These are phyloP conservation scores for Benitochromis conjunctus DNA, from an alignment of 2,113 vertebrate genomes.

Conservation along the genomic window DNA sequence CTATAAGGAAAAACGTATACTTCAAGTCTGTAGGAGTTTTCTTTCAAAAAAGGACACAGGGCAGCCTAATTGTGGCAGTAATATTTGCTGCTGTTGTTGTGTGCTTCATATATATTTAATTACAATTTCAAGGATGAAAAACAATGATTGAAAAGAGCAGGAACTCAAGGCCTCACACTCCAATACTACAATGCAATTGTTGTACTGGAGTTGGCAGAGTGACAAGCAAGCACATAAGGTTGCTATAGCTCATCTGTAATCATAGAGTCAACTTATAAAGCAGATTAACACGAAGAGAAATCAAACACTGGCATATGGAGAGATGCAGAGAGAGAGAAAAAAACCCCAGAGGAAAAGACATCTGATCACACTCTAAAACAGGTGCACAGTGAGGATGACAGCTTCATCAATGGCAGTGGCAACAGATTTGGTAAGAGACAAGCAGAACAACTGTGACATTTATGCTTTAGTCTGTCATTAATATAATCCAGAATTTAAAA, in stretches of 20 bases:
- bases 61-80: neutral
- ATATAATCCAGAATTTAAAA: neutral
- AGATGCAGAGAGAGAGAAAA: conserved; percentile 2
- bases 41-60: neutral
- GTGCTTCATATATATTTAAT: neutral
- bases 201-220: neutral
- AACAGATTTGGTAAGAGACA: neutral
- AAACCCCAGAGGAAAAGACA: conserved; percentile 1
- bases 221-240: neutral
- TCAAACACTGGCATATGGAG: conserved; percentile 18
- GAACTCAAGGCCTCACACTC: neutral
- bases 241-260: conserved; percentile 11
- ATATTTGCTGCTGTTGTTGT: neutral
- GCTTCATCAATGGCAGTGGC: conserved; percentile 4
- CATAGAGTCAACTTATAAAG: conserved; percentile 15
- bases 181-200: neutral
- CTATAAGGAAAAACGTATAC: neutral
- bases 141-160: neutral
- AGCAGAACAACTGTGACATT: neutral
- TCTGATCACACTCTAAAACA: conserved; percentile 30
- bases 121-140: neutral
- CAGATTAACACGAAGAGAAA: conserved; percentile 19
- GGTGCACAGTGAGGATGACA: conserved; percentile 6
- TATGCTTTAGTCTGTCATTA: neutral
- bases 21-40: neutral